A percentile compares a stretch with the other conserved stretches of the same genome.
Evolutionary conservation across 2,888 invertebrate species (phyloP).

Genomic region (Urechis unicinctus): DNA sequence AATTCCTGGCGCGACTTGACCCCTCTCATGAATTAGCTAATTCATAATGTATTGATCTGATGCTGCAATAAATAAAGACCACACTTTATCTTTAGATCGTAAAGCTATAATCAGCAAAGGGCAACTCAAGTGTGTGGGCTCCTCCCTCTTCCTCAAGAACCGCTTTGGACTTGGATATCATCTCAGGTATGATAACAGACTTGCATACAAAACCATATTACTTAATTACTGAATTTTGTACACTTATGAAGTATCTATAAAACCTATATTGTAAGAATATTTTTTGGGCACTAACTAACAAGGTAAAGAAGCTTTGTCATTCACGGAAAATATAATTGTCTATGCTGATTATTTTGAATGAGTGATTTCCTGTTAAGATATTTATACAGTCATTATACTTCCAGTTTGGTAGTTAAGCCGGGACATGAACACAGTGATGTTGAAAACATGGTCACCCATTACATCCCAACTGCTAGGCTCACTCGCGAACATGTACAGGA

Average conservation of each 20-base stretch:
- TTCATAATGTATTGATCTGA: not conserved
- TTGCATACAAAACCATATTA: no score
- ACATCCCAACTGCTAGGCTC: conserved; percentile 69
- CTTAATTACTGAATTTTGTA: no score
- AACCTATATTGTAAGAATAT: no score
- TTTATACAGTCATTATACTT: no score
- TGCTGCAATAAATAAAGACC: not conserved
- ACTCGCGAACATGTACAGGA: conserved; percentile 72
- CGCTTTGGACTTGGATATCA: conserved; percentile 85
- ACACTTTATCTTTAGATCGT: conserved; percentile 55
- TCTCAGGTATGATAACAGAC: conserved; percentile 58
- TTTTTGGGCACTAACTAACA: no score
- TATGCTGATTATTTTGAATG: no score
- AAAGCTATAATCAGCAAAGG: conserved; percentile 82
- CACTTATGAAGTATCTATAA: no score
- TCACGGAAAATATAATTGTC: no score
- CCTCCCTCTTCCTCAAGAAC: conserved; percentile 77
- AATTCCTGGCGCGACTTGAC: no score
- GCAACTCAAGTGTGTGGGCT: conserved; percentile 72
- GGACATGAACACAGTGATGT: conserved; percentile 5
- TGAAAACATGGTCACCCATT: conserved; percentile 62
- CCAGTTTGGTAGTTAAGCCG: conserved; percentile 2
- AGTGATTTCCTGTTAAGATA: no score
- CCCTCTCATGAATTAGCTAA: no score
- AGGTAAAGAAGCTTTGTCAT: no score